Evolutionary conservation across 2,888 invertebrate species (phyloP).

Genomic region (Allolobophora icterica): DNA sequence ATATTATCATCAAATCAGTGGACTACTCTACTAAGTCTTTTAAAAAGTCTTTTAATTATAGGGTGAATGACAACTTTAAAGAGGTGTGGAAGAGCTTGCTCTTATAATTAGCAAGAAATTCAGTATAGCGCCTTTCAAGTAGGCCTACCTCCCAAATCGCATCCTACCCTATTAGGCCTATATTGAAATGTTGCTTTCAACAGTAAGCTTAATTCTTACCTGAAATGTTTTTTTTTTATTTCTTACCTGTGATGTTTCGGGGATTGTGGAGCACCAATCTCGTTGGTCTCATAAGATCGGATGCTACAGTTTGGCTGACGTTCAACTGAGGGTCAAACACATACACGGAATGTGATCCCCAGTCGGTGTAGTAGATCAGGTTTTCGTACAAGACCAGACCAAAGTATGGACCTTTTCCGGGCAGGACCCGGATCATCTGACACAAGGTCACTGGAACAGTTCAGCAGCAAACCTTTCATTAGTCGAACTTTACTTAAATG

Average conservation of each 20-base stretch:
- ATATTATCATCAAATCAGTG: too few relatives aligned
- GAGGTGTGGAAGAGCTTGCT: too few relatives aligned
- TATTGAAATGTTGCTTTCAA: too few relatives aligned
- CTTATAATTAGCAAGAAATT: too few relatives aligned
- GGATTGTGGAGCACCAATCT: background rate
- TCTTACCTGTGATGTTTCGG: background rate
- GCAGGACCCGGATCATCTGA: background rate
- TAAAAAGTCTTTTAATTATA: too few relatives aligned
- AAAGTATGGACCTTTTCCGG: background rate
- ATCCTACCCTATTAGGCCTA: too few relatives aligned
- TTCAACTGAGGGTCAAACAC: background rate
- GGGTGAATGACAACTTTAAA: too few relatives aligned
- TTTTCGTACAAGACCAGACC: background rate
- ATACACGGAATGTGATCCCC: background rate
- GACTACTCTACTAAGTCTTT: too few relatives aligned
- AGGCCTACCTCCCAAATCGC: too few relatives aligned
- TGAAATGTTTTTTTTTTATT: too few relatives aligned
- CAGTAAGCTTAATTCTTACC: background rate
- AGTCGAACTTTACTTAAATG: background rate
- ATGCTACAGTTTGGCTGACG: background rate
- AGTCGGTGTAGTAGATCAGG: background rate
- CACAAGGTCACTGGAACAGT: background rate
- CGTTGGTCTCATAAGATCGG: background rate
- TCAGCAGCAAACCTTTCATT: background rate
- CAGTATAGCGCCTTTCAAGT: too few relatives aligned